Evolutionary conservation across 2,113 vertebrate genomes (phyloP), one percentile per base, ranked within the genome.

Genomic region (Chaenogobius annularis): DNA sequence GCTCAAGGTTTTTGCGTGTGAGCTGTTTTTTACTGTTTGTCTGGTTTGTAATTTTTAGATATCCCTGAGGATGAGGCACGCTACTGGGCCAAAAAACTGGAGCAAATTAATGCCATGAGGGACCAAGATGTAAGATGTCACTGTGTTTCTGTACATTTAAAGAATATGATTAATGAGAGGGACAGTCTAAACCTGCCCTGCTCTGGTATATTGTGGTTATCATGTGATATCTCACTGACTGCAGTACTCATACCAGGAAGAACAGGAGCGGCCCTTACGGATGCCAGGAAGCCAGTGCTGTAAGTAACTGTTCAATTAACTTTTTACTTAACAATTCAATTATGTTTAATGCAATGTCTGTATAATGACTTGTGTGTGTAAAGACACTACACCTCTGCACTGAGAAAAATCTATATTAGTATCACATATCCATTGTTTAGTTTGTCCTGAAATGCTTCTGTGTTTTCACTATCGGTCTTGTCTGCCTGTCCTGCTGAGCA

Each of bases 81-180:
- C 23, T 99, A 99, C 76, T 99, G 97, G 98, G 97, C 97, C 70
- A 99, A 98, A 88, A 98, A 99, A 89, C 92, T 99, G 86, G 98
- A 99, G 86, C 96, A 98, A 88, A 93, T 99, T 56, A 99, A 99
- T 0, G 96, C 98, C 19, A 96, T 99, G 98, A 82, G 95, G 79
- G 97, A 98, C 90, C 98, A 99, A 90, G 97, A 99, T 89, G 96
- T 98, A 87, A 95, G 95, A 66, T 71, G 66, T 73, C 77, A 54
- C 26, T 50, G 55, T 40, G 74, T 54, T 50, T 50, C 20, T 68
- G 58, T 62, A 31, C 47, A 62, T 77, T 83, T 77, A 35, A 75
- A 69, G 48, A 82, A 73, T 48, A 70, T 61, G 59, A 47, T 17
- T 50, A 63, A 63, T 20, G 40, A 43, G 17, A 61, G 26, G 7